Percentiles rank a stretch among this genome's conserved stretches.
These are phyloP conservation scores for Drosophila ercepeae DNA, from an alignment of 1,140 invertebrate species.

Conservation along the genomic window DNA sequence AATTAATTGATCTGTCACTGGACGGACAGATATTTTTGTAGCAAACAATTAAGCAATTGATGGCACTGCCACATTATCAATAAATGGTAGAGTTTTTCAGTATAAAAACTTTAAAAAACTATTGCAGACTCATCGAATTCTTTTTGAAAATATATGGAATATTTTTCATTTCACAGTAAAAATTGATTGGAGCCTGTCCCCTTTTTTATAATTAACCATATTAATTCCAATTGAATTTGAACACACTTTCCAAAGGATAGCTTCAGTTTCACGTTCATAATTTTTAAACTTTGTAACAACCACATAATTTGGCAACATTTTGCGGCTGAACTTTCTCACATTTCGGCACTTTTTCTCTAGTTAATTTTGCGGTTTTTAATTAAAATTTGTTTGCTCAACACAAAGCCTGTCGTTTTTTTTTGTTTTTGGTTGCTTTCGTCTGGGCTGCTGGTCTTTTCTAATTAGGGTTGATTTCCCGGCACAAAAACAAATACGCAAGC, in stretches of 20 bases:
- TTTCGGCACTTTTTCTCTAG: conserved; percentile 48
- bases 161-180: no score
- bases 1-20: conserved; percentile 23
- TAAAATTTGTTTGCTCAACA: conserved; percentile 48
- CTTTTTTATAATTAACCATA: background rate
- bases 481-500: conserved; percentile 19
- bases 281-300: conserved; percentile 31
- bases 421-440: conserved; percentile 27
- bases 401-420: conserved; percentile 19
- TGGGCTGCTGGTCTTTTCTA: conserved; percentile 34
- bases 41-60: background rate
- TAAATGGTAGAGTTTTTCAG: background rate
- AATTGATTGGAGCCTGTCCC: no score
- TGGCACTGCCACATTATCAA: background rate
- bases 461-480: conserved; percentile 37
- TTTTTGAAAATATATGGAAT: no score
- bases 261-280: background rate
- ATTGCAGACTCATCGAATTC: background rate
- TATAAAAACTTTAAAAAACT: background rate
- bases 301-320: conserved; percentile 70
- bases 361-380: conserved; percentile 53
- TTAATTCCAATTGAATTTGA: background rate
- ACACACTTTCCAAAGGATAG: background rate
- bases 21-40: conserved; percentile 1
- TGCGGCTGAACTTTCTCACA: conserved; percentile 54